These are phyloP conservation scores for Venturia canescens DNA, from an alignment of 1,140 invertebrate species.

Conservation along the genomic window DNA sequence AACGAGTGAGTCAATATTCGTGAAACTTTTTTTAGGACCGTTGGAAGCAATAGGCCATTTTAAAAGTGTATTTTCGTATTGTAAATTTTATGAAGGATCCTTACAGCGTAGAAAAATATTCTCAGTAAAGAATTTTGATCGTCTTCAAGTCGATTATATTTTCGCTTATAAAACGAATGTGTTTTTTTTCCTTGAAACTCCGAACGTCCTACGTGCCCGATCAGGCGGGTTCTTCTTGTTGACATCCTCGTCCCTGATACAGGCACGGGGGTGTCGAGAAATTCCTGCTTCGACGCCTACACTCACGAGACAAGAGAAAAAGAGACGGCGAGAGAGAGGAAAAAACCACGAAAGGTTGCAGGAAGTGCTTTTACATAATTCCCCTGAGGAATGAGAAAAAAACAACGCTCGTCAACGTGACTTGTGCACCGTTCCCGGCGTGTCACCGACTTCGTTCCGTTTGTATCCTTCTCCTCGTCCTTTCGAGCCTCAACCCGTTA, in stretches of 20 bases:
- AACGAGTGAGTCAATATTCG: too few species aligned
- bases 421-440: background rate
- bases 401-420: background rate
- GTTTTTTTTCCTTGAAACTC: background rate
- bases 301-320: background rate
- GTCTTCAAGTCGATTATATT: background rate
- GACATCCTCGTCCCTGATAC: conserved; percentile 13
- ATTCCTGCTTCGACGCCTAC: conserved; percentile 40
- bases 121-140: too few species aligned
- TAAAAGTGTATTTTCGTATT: too few species aligned
- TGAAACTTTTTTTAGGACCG: too few species aligned
- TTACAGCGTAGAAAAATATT: too few species aligned
- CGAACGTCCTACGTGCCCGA: background rate
- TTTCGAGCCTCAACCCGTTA: background rate
- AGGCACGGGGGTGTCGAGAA: conserved; percentile 4
- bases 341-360: conserved; percentile 55
- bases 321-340: background rate
- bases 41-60: too few species aligned
- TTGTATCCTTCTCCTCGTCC: background rate
- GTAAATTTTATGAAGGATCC: too few species aligned
- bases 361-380: conserved; percentile 59
- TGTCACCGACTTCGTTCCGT: conserved; percentile 13
- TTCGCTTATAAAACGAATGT: background rate
- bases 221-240: background rate
- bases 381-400: conserved; percentile 20